Base-by-base conservation (phyloP, 2,888 invertebrate species). In the Drosophila ezoana region DNA sequence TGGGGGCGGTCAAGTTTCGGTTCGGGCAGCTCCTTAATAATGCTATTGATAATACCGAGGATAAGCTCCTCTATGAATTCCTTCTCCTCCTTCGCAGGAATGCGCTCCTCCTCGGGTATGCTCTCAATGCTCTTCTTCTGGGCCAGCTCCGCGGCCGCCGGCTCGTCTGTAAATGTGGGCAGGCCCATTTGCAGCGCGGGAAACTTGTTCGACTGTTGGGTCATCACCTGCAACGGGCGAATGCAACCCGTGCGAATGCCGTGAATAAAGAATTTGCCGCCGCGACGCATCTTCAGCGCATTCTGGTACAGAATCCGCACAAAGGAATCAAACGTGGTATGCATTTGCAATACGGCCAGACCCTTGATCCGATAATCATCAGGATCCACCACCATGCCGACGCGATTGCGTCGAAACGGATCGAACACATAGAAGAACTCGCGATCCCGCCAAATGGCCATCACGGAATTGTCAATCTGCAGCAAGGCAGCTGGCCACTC, bases 401-500 rank as follows among this genome's bases (percentile, higher is more conserved):
- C 94, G 9, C 90, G 92, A 11, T 94, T 94, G 2, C 95, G 93
- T 4, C 95, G 93, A 77, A 95, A 95, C 0, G 95, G 94, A 91
- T 95, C 95, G 70, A 95, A 95, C 23, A 94, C 92, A 82, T 94
- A 95, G 83, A 91, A 95, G 93, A 94, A 94, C 41, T 94, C 94
- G 35, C 93, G 93, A 83, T 95, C 95, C 18, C 93, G 93, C 95
- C 95, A 95, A 11, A 95, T 82, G 0, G 93, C 95, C 32, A 95
- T 67, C n/a, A 93, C 89, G 37, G 93, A 93, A 64, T 93, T 94
- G 72, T 94, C 95, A 58, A 95, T 94, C 78, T 95, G 94, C 9
- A 95, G 45, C 8, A 92, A 43, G 0, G 87, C 91, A 0, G 83
- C 65, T 3, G 87, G 89, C 82, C 88, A 80, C 6, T 88, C 81